Evolutionary conservation across 1,140 invertebrate genomes (phyloP).

Genomic region (Calephelis virginiensis): DNA sequence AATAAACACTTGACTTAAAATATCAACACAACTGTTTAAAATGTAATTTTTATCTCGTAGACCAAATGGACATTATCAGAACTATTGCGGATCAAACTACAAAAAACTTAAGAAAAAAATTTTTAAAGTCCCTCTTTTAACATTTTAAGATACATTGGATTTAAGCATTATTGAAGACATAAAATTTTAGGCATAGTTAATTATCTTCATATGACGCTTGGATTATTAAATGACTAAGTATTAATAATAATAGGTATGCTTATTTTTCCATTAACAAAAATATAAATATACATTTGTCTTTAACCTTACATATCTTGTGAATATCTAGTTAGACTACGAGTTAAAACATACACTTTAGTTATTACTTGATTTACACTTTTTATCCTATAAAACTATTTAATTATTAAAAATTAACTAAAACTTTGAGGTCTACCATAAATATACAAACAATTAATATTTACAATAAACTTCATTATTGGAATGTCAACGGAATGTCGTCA

Average conservation of each 20-base stretch:
- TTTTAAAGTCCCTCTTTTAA: no score
- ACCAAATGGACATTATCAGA: no score
- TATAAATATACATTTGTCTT: no score
- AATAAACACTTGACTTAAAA: conserved; percentile 51
- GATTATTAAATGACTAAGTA: no score
- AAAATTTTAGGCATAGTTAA: no score
- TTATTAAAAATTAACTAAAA: conserved; percentile 42
- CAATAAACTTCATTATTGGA: conserved; percentile 40
- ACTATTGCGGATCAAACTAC: no score
- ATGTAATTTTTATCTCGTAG: not conserved
- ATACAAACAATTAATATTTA: conserved; percentile 71
- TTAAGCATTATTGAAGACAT: no score
- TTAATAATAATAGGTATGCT: no score
- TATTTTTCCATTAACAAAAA: no score
- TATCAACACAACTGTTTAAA: conserved; percentile 40
- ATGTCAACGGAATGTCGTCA: conserved; percentile 45
- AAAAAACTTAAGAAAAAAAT: no score
- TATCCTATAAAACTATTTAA: conserved; percentile 31
- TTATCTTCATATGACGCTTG: no score
- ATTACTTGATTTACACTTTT: conserved; percentile 28
- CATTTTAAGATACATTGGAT: no score
- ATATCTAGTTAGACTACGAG: conserved; percentile 8
- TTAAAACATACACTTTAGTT: not conserved
- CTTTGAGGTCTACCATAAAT: conserved; percentile 57
- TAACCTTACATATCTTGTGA: not conserved